Conservation (phyloP, 2,113 vertebrate genomes). For the Addax nasomaculatus region DNA sequence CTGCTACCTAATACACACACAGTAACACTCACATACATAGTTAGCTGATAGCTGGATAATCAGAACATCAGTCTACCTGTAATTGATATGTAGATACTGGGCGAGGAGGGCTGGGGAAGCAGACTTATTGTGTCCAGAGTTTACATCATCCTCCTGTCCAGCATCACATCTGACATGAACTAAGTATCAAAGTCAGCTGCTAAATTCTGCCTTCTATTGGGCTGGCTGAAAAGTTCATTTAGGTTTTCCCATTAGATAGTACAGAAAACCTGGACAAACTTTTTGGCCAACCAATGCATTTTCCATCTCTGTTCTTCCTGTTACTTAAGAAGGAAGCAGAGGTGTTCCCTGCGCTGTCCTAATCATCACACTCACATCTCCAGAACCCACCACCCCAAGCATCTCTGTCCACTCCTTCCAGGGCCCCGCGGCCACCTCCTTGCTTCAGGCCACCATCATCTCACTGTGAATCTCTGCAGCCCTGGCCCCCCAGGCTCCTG, state of each 20-base stretch:
- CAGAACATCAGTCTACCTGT: background rate
- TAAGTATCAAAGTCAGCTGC: background rate
- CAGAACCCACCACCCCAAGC: background rate
- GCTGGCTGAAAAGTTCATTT: background rate
- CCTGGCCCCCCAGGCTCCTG: too few relatives aligned
- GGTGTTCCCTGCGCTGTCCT: background rate
- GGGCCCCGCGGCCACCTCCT: rapidly evolving
- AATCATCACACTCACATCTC: rapidly evolving
- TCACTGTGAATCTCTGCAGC: background rate
- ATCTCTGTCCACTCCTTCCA: background rate
- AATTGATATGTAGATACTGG: background rate
- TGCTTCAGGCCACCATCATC: background rate
- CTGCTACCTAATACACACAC: background rate
- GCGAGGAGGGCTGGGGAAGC: rapidly evolving
- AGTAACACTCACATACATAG: background rate
- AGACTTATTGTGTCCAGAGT: background rate
- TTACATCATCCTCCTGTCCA: background rate
- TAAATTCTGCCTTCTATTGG: background rate
- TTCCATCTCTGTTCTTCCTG: background rate
- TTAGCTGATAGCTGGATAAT: background rate
- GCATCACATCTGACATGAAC: background rate
- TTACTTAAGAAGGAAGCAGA: background rate
- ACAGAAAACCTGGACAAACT: background rate
- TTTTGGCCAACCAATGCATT: background rate
- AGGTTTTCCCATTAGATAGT: background rate